Conservation (phyloP, 2,113 vertebrate genomes). For the Callipepla squamata region DNA sequence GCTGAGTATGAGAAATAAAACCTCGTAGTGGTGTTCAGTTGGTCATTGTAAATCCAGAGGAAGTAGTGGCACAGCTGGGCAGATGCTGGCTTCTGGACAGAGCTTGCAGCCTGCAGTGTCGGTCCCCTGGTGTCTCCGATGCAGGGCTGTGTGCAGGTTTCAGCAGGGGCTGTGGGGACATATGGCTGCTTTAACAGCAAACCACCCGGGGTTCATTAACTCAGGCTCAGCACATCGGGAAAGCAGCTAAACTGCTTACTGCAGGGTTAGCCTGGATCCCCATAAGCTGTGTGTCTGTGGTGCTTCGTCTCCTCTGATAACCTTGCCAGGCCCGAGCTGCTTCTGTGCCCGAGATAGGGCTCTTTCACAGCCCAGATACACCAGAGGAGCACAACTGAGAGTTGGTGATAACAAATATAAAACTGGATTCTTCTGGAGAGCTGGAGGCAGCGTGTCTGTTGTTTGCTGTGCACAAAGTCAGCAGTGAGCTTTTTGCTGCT, state of each 20-base stretch:
- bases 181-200: neutral
- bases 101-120: neutral
- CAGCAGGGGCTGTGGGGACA: neutral
- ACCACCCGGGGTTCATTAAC: neutral
- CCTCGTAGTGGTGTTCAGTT: neutral
- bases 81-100: neutral
- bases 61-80: neutral
- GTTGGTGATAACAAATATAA: neutral
- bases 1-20: neutral
- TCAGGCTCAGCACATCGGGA: neutral
- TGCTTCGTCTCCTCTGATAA: conserved; percentile 32
- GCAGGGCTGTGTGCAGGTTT: neutral
- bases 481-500: neutral
- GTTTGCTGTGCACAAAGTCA: neutral
- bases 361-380: neutral
- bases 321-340: conserved; percentile 1
- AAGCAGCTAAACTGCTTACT: conserved; percentile 54
- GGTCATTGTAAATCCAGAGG: neutral
- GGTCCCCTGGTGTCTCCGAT: neutral
- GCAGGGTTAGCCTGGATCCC: conserved; percentile 26
- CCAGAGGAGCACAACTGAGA: neutral
- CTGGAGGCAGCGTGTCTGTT: neutral
- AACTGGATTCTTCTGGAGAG: neutral
- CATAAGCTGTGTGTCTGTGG: neutral
- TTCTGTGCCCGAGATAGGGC: neutral